phyloP scores from a whole-genome alignment of 2,797 vertebrate genomes.

The Chanos chanos region DNA sequence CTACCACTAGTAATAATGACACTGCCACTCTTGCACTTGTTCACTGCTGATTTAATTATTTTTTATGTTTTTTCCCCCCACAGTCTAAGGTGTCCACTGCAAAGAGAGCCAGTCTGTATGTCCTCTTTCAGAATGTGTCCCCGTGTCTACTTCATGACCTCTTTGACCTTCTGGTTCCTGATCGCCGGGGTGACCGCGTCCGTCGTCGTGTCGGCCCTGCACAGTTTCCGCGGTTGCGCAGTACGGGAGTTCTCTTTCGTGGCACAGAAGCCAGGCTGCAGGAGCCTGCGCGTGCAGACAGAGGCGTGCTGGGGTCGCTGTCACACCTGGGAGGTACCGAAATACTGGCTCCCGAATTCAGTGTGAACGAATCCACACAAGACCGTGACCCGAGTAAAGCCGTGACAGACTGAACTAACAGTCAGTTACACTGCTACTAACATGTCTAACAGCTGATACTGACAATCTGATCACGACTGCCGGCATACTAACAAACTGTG shows the following conservation, averaged over 20 bases:
- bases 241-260: slow-evolving; percentile 71
- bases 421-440: neutral
- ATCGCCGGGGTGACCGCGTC: slow-evolving; percentile 38
- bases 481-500: no score
- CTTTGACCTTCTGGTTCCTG: slow-evolving; percentile 52
- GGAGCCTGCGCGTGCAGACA: slow-evolving; percentile 59
- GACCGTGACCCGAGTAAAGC: no score
- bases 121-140: slow-evolving; percentile 31
- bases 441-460: neutral
- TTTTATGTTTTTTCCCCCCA: no score
- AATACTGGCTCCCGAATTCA: neutral
- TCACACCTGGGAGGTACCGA: slow-evolving; percentile 74
- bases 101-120: no score
- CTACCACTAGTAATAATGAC: no score
- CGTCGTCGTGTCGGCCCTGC: slow-evolving; percentile 48
- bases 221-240: slow-evolving; percentile 66
- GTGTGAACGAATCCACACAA: no score
- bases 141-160: slow-evolving; percentile 11
- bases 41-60: no score
- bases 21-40: no score
- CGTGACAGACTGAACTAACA: neutral
- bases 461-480: no score
- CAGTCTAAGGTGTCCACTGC: no score
- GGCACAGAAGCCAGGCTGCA: slow-evolving; percentile 71
- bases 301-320: slow-evolving; percentile 76